A percentile compares a stretch with the other conserved stretches of the same genome.
Conservation (phyloP, 2,113 vertebrate species). For the Chrysochloris asiatica region DNA sequence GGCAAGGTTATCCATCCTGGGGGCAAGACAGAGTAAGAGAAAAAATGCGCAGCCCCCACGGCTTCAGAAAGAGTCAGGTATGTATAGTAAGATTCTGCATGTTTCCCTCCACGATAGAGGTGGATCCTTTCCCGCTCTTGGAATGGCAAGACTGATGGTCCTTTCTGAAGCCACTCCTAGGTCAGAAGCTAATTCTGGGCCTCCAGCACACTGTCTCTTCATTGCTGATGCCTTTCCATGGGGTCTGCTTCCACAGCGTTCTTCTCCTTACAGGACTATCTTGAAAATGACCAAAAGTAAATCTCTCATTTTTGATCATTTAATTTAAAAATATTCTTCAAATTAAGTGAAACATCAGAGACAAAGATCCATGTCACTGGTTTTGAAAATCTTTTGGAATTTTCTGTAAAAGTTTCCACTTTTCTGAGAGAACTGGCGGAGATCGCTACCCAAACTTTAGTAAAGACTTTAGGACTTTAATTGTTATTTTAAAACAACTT, state of each 20-base stretch:
- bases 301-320: constrained; percentile 30
- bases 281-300: constrained; percentile 14
- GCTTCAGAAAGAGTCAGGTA: background rate
- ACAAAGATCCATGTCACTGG: background rate
- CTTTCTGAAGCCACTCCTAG: background rate
- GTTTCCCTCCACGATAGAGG: background rate
- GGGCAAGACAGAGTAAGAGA: background rate
- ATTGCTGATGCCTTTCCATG: background rate
- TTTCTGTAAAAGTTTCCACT: constrained; percentile 45
- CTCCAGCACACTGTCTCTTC: background rate
- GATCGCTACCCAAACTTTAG: background rate
- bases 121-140: background rate
- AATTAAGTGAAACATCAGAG: constrained; percentile 31
- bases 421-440: constrained; percentile 2
- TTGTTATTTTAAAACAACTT: constrained; percentile 39
- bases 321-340: constrained; percentile 49
- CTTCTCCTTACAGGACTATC: background rate
- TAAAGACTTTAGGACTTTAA: background rate
- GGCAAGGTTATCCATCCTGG: background rate
- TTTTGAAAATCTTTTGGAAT: constrained; percentile 17
- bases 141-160: background rate
- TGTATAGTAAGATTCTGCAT: background rate
- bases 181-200: background rate
- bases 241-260: background rate
- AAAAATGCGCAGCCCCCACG: background rate